Conservation (phyloP, 2,888 invertebrate genomes). For the Xylota segnis region DNA sequence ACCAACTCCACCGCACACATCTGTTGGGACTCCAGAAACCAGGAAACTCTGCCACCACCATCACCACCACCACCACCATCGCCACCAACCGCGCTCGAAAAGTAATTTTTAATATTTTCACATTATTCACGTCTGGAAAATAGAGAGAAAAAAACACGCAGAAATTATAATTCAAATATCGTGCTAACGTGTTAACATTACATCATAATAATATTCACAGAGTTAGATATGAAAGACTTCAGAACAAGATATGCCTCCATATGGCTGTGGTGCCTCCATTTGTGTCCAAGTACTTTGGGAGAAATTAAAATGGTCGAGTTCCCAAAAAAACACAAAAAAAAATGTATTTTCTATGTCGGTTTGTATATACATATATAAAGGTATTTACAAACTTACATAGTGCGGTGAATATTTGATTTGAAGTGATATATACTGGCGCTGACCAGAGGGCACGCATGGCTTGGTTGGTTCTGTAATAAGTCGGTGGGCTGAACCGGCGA, state of each 20-base stretch:
- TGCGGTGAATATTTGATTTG: conserved; percentile 65
- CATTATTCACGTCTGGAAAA: conserved; percentile 73
- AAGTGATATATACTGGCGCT: conserved; percentile 36
- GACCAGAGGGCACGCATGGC: conserved; percentile 69
- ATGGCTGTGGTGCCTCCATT: conserved; percentile 30
- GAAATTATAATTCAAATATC: conserved; percentile 77
- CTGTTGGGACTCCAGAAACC: conserved; percentile 42
- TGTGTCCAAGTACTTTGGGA: conserved; percentile 28
- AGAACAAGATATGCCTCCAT: conserved; percentile 35
- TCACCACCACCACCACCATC: background rate
- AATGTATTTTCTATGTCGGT: background rate
- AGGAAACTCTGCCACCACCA: conserved; percentile 38
- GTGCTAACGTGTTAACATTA: conserved; percentile 78
- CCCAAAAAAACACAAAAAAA: conserved; percentile 2
- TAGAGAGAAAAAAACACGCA: conserved; percentile 65
- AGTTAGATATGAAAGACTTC: conserved; percentile 40
- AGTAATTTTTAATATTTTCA: conserved; percentile 75
- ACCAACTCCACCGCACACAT: conserved; percentile 47
- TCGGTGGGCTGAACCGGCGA: conserved; percentile 53
- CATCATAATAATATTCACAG: conserved; percentile 75
- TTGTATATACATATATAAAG: background rate
- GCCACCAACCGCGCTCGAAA: conserved; percentile 70
- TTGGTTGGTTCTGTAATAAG: conserved; percentile 32
- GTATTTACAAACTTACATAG: background rate
- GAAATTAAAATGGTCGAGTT: conserved; percentile 59